Evolutionary conservation across 2,797 vertebrate species (phyloP).

Genomic region (Artibeus lituratus): DNA sequence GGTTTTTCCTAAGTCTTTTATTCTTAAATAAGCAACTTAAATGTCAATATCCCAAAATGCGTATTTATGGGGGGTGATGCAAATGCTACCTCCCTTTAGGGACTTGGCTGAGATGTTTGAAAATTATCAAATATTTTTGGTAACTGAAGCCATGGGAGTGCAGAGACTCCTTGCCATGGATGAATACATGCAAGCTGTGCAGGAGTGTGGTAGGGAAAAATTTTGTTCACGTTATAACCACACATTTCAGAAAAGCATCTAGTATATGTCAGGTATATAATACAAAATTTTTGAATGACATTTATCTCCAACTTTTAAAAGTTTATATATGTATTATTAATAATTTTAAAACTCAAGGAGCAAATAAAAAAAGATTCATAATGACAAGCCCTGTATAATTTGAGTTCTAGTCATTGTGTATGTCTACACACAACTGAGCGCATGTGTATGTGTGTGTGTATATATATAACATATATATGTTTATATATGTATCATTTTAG

Average conservation of each 20-base stretch:
- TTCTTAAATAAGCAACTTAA: neutral
- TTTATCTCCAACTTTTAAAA: neutral
- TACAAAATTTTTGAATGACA: neutral
- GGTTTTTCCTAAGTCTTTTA: neutral
- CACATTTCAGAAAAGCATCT: neutral
- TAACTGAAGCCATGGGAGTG: neutral
- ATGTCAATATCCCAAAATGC: neutral
- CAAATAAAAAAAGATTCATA: neutral
- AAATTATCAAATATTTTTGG: neutral
- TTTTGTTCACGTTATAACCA: neutral
- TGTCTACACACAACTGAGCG: neutral
- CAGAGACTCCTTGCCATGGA: neutral
- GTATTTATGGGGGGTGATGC: neutral
- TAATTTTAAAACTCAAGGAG: neutral
- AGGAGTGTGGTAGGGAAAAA: neutral
- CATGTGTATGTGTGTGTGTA: too few relatives aligned
- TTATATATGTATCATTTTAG: too few relatives aligned
- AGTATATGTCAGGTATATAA: neutral
- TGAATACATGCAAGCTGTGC: neutral
- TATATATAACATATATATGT: too few relatives aligned
- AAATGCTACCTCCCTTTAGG: neutral
- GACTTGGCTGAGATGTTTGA: neutral
- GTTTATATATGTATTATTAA: neutral
- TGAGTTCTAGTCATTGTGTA: neutral
- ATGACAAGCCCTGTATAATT: neutral